These are phyloP conservation scores for Alcis repandata DNA, from an alignment of 2,888 invertebrate genomes.

Conservation along the genomic window DNA sequence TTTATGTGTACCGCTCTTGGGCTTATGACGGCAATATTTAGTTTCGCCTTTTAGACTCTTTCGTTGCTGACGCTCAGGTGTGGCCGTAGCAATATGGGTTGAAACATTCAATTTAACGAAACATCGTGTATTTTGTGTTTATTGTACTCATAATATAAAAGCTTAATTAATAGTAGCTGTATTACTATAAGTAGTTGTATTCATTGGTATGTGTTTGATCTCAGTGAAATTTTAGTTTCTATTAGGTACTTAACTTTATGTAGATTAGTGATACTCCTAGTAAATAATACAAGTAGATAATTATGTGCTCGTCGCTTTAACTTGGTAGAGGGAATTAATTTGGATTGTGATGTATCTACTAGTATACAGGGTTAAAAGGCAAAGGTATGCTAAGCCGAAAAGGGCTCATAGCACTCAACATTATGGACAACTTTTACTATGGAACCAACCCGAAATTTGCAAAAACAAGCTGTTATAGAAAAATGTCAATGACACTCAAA, in stretches of 20 bases:
- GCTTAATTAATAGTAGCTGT: constrained; percentile 10
- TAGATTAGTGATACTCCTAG: constrained; percentile 21
- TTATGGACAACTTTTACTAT: no score
- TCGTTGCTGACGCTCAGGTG: no score
- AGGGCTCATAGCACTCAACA: no score
- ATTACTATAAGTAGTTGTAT: constrained; percentile 12
- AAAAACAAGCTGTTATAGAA: no score
- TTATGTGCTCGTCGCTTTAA: constrained; percentile 6
- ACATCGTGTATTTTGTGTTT: constrained; percentile 18
- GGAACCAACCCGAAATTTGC: no score
- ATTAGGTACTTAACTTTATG: constrained; percentile 36
- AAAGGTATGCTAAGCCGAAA: no score
- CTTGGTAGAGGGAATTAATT: constrained; percentile 7
- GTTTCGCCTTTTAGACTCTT: no score
- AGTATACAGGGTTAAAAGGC: no score
- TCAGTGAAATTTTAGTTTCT: constrained; percentile 51
- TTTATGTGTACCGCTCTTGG: no score
- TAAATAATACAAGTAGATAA: constrained; percentile 15
- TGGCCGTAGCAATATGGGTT: no score
- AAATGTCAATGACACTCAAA: no score
- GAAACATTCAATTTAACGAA: constrained; percentile 16
- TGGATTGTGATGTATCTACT: not conserved
- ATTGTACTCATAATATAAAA: constrained; percentile 4
- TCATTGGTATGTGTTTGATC: constrained; percentile 55
- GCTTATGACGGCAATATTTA: no score